Evolutionary conservation across 1,140 invertebrate species (phyloP), one percentile per base, ranked within the genome.

Genomic region (Tetramorium simillimum): DNA sequence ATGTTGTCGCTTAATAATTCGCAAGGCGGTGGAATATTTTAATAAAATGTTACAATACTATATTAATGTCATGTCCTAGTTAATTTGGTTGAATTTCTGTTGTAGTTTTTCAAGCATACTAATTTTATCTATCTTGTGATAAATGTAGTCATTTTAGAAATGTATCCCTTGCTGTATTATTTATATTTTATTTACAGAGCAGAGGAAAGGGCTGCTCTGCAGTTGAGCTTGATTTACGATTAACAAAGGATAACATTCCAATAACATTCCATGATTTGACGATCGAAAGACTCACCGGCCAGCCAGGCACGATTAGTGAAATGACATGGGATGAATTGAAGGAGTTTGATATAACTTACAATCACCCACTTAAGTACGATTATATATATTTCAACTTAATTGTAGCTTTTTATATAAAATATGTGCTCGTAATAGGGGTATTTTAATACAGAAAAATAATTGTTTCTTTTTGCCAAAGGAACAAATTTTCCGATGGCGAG

Each of bases 261-360:
- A 96, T 98, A 81, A 89, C 98, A 9, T 96, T 98, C 67, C 98
- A 98, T 94, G 98, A 98, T 93, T 92, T 96, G 75, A 97, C 96
- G 4, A 92, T 98, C 62, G 96, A 97, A 89, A 93, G 98, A 92
- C 95, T 97, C 73, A 96, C 97, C n/a, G 96, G 96, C 87, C 93
- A 94, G 81, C 93, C 91, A 65, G 95, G 96, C 53, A 91, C 95
- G 43, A 93, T 98, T 4, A 93, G 92, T 33, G 94, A 96, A 0
- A 96, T 96, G 92, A 96, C 96, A 14, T 97, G 96, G 96, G 95
- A 96, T 24, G 95, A 97, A 86, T 94, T 98, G 12, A 96, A 95
- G 81, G 91, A 96, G 77, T 93, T 97, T 76, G 96, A 97, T 92
- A 95, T 97, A 86, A 96, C 96, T 9, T 94, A 95, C n/a, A 96